Evolutionary conservation across 2,888 invertebrate species (phyloP), one percentile per base, ranked within the genome.

Genomic region (Diplolepis rosae): DNA sequence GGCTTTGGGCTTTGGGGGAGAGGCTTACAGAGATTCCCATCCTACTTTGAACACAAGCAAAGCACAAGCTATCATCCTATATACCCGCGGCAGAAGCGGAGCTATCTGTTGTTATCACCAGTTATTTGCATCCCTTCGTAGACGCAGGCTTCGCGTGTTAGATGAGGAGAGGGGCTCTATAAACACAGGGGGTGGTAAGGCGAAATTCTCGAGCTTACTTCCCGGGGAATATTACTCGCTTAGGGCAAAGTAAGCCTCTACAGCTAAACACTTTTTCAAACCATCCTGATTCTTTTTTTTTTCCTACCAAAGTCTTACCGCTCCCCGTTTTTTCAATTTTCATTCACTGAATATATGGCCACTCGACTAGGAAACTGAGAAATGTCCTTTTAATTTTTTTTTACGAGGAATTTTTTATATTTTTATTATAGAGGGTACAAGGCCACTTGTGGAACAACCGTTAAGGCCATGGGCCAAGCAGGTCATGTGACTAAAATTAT

Each of bases 51-150:
- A 82, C 83, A 80, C 84, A 82, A 82, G 80, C 85, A 84, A 85
- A 82, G 85, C 85, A 84, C 86, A 84, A n/a, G n/a, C n/a, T 85
- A 83, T 84, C 83, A 80, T 68, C 76, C 61, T 22, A 13, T 24
- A 35, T 13, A 35, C 24, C 24, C 70, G 84, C 82, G 69, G 77
- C 77, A 72, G 76, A 79, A 77, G 79, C 80, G 74, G 82, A 87
- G 85, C 85, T 86, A 87, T 87, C 86, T 85, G 86, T 85, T 86
- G 87, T 87, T 87, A 87, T 87, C 87, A 84, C 85, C 87, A 84
- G 86, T 87, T 87, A 86, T 87, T 87, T 86, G 86, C 87, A 87
- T 86, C 86, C 85, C 84, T 85, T 82, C 83, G 83, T 76, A 77
- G 82, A 79, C 65, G 70, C 61, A 68, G 61, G 67, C 13, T 65